Evolutionary conservation across 2,888 invertebrate species (phyloP).

Genomic region (Coremacera marginata): DNA sequence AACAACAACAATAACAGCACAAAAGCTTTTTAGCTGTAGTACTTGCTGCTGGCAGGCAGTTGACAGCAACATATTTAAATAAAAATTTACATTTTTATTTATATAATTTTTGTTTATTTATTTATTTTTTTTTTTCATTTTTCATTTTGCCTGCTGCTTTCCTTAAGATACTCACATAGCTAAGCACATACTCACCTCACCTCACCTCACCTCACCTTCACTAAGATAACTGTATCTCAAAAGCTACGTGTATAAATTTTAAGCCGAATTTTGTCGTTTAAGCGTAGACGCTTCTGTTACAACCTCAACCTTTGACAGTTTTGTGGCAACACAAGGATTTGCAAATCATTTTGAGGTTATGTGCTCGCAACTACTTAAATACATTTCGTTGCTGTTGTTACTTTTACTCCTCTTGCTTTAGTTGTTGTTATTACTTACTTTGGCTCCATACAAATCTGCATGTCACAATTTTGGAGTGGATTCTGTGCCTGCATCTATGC

Average conservation of each 20-base stretch:
- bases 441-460: neutral
- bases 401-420: too few species aligned
- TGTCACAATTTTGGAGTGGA: slow-evolving; percentile 14
- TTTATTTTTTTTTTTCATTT: neutral
- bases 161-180: too few species aligned
- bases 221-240: too few species aligned
- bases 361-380: neutral
- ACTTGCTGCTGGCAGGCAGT: neutral
- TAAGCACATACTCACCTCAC: too few species aligned
- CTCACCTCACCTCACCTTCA: too few species aligned
- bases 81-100: slow-evolving; percentile 23
- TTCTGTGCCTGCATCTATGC: neutral
- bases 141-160: neutral
- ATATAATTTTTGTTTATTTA: neutral
- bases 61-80: slow-evolving; percentile 8
- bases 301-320: slow-evolving; percentile 24
- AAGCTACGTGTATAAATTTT: too few species aligned
- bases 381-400: too few species aligned
- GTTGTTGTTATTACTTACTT: neutral
- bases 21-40: neutral
- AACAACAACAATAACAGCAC: neutral
- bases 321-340: slow-evolving; percentile 22
- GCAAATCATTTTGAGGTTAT: slow-evolving; percentile 15
- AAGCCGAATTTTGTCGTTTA: too few species aligned
- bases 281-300: neutral